Conservation (phyloP, 2,113 vertebrate genomes). For the Myxocyprinus asiaticus region DNA sequence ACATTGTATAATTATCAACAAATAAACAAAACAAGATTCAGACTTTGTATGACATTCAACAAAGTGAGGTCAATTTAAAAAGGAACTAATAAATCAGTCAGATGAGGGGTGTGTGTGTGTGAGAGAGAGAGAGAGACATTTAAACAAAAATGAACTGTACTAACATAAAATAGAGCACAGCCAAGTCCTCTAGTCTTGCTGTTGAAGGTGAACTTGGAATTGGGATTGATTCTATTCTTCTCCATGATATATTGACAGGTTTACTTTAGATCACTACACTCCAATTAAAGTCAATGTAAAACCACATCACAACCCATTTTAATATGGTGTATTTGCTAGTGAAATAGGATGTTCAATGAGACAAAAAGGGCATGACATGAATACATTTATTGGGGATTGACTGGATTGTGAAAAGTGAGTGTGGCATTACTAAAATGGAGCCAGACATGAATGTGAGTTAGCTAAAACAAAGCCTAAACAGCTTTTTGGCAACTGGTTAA, state of each 20-base stretch:
- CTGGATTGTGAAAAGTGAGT: no score
- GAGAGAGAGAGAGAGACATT: not conserved
- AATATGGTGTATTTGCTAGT: no score
- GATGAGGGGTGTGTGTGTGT: not conserved
- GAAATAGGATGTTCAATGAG: no score
- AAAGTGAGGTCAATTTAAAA: slow-evolving; percentile 22
- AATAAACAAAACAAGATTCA: slow-evolving; percentile 1
- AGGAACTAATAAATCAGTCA: not conserved
- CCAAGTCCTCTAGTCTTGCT: not conserved
- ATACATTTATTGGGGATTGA: no score
- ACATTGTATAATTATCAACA: no score
- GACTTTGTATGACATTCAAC: not conserved
- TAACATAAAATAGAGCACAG: not conserved
- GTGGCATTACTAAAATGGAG: no score
- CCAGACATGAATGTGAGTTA: no score
- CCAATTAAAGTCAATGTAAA: no score
- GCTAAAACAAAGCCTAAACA: no score
- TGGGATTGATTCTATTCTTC: slow-evolving; percentile 36
- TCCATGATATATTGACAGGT: slow-evolving; percentile 29
- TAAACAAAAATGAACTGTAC: not conserved
- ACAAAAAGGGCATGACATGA: no score
- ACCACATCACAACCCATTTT: no score
- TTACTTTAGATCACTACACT: slow-evolving; percentile 1
- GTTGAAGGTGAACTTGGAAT: slow-evolving; percentile 17
- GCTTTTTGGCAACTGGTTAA: no score